Evolutionary conservation across 2,797 vertebrate species (phyloP), one percentile per base, ranked within the genome.

Genomic region (Sciurus vulgaris): DNA sequence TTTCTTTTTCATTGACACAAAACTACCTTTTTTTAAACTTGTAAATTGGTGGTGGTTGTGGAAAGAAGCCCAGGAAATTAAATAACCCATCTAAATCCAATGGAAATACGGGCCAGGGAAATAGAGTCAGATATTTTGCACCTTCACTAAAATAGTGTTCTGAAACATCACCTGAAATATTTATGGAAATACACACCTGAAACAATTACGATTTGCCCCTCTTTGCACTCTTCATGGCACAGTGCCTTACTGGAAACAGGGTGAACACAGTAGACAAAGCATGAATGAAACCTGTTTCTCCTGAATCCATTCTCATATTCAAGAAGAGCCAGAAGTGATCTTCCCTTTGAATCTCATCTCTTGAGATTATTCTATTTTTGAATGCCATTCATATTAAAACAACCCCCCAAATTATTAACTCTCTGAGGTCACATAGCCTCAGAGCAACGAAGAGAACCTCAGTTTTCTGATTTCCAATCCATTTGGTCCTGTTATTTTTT

Each of bases 1-100:
- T 90, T 65, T 76, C 94, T 82, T 51, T 92, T 93, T 76, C 74
- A 28, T 76, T 91, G 30, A 76, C 35, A 35, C 61, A 74, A 93
- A 85, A 61, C 86, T 65, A 56, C 54, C 92, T 96, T 69, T 17
- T 7, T 84, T 69, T 44, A 63, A 28, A 22, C 38, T 22, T 92
- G 7, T 88, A 82, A 92, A 54, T 18, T 44, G 12, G 47, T 65
- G 6, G 4, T 0, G 44, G 3, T 35, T 4, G 20, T 18, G 7
- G 30, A 8, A 14, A 44, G 15, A 85, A 77, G 26, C 7, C 26
- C 54, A 65, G 74, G 38, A 49, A 74, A 86, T 72, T 86, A 76
- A 91, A 33, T 95, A 84, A 51, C 73, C 13, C 47, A 28, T 49
- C 77, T 3, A 79, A 67, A 11, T 49, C 44, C 44, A 70, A 59